Evolutionary conservation across 2,888 invertebrate species (phyloP).

Genomic region (Bruchidius siliquastri): DNA sequence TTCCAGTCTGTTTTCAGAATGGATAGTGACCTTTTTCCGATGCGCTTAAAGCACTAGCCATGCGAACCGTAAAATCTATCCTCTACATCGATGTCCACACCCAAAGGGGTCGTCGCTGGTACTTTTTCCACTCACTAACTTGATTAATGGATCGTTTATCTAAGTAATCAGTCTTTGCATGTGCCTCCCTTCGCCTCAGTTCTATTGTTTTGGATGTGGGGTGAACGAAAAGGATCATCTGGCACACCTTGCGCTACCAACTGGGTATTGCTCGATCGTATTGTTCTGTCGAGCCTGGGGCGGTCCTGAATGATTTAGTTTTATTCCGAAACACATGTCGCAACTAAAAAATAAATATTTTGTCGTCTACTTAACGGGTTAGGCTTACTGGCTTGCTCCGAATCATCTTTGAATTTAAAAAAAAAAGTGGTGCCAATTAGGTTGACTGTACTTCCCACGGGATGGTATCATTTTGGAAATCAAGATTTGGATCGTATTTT

Average conservation of each 20-base stretch:
- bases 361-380: no score
- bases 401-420: no score
- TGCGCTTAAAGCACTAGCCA: background rate
- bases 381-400: no score
- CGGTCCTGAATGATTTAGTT: background rate
- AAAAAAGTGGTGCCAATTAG: no score
- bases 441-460: no score
- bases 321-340: background rate
- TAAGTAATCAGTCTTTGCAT: conserved; percentile 45
- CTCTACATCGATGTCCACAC: background rate
- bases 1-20: background rate
- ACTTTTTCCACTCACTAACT: conserved; percentile 13
- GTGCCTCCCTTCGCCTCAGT: conserved; percentile 14
- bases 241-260: background rate
- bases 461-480: no score
- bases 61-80: background rate
- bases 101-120: background rate
- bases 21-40: background rate
- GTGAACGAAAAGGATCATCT: background rate
- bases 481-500: no score
- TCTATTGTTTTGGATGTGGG: background rate
- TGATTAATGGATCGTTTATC: conserved; percentile 47
- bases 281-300: background rate
- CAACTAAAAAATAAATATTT: background rate
- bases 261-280: background rate